These are phyloP conservation scores for Turritopsis rubra DNA, from an alignment of 30 jellyfish, hydroid and myxozoan species.

Conservation along the genomic window DNA sequence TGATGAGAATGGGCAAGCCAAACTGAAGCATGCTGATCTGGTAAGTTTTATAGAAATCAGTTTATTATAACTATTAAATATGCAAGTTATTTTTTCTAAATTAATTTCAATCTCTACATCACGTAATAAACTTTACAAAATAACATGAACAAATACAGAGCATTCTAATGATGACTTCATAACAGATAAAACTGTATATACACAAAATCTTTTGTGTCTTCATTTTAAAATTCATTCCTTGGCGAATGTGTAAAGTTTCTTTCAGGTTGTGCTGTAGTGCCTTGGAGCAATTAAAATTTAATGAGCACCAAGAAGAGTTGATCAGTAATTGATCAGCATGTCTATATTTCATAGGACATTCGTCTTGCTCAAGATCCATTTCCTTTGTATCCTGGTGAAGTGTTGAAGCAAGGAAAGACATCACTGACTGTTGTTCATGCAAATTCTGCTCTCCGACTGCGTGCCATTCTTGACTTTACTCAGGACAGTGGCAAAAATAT, in stretches of 20 bases:
- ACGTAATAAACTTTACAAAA: no score
- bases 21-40: conserved; percentile 93
- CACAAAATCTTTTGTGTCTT: no score
- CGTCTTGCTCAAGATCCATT: conserved; percentile 99
- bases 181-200: no score
- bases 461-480: conserved; percentile 80
- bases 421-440: conserved; percentile 82
- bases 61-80: no score
- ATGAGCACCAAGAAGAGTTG: not conserved
- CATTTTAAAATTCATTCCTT: no score
- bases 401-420: conserved; percentile 66
- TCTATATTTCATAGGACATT: conserved; percentile 51
- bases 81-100: no score
- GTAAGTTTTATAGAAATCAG: conserved; percentile 31
- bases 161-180: no score
- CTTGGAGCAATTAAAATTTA: no score
- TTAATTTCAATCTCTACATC: no score
- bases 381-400: conserved; percentile 97
- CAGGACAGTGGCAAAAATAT: conserved; percentile 56
- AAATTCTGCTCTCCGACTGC: conserved; percentile 81
- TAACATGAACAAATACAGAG: no score
- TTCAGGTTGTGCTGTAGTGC: no score
- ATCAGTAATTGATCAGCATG: not conserved
- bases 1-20: conserved; percentile 92
- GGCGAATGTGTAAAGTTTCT: no score